These are phyloP conservation scores for Andinoacara biseriatus DNA, from an alignment of 2,113 vertebrate genomes.

Conservation along the genomic window DNA sequence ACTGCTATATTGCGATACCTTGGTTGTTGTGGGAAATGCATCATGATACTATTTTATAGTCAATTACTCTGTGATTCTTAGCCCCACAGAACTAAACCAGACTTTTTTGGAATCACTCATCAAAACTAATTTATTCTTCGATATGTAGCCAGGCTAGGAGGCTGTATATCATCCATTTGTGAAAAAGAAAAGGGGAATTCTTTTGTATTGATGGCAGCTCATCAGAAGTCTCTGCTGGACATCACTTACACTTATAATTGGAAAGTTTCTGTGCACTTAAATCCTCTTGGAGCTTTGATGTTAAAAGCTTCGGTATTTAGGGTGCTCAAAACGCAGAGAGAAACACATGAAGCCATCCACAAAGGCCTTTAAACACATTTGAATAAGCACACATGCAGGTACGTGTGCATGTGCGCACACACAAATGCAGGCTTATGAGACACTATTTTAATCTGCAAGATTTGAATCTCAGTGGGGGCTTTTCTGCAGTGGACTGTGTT, in stretches of 20 bases:
- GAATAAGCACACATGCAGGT: slow-evolving; percentile 19
- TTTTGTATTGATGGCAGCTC: slow-evolving; percentile 18
- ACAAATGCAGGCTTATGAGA: slow-evolving; percentile 36
- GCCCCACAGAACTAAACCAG: background rate
- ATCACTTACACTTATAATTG: slow-evolving; percentile 61
- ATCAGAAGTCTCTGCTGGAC: slow-evolving; percentile 62
- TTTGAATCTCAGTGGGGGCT: slow-evolving; percentile 61
- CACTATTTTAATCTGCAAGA: slow-evolving; percentile 63
- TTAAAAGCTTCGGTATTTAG: slow-evolving; percentile 67
- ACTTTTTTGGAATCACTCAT: background rate
- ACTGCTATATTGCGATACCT: background rate
- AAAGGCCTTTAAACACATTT: slow-evolving; percentile 39
- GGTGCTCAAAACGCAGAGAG: slow-evolving; percentile 30
- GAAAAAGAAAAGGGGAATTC: slow-evolving; percentile 4
- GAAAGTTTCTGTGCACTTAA: slow-evolving; percentile 56
- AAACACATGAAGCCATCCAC: slow-evolving; percentile 50
- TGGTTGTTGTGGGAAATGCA: background rate
- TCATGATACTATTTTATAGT: background rate
- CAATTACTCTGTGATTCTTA: background rate
- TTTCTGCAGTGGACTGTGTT: slow-evolving; percentile 59
- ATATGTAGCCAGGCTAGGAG: background rate
- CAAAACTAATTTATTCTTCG: slow-evolving; percentile 5
- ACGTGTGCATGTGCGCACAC: background rate
- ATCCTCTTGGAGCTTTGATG: slow-evolving; percentile 56
- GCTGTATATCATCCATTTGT: slow-evolving; percentile 9